These are phyloP conservation scores for Porites australiensis DNA, from an alignment of 64 coral and sea anemone genomes.

Conservation along the genomic window DNA sequence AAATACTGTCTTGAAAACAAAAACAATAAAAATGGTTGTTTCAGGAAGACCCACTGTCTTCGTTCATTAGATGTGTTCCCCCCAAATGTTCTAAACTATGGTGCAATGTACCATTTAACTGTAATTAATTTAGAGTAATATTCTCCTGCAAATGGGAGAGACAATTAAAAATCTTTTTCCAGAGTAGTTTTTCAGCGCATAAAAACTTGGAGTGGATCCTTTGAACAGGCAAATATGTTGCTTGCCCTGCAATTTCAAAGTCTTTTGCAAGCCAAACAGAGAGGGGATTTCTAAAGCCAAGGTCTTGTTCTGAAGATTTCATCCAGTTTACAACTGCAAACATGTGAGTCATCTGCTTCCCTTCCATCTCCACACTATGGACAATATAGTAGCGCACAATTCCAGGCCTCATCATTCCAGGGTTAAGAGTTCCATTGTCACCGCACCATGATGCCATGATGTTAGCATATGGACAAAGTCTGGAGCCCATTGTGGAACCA, in stretches of 20 bases:
- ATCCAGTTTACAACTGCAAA: slow-evolving; percentile 78
- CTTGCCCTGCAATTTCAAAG: slow-evolving; percentile 28
- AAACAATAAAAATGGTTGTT: too few relatives aligned
- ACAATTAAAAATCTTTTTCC: slow-evolving; percentile 52
- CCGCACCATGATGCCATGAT: too few relatives aligned
- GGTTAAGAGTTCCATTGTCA: too few relatives aligned
- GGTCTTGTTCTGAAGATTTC: slow-evolving; percentile 36
- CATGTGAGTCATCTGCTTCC: slow-evolving; percentile 39
- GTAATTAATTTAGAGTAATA: slow-evolving; percentile 71
- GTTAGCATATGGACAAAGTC: slow-evolving; percentile 49
- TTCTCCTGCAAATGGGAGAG: slow-evolving; percentile 62
- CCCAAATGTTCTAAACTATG: too few relatives aligned
- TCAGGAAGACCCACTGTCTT: too few relatives aligned
- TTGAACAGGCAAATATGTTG: slow-evolving; percentile 62
- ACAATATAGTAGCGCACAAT: slow-evolving; percentile 47
- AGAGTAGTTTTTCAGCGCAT: slow-evolving; percentile 40
- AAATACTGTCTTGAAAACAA: too few relatives aligned
- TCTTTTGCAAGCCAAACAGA: slow-evolving; percentile 42
- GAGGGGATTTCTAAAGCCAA: slow-evolving; percentile 71
- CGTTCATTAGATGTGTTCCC: too few relatives aligned
- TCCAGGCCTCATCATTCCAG: slow-evolving; percentile 60
- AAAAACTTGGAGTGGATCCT: slow-evolving; percentile 54
- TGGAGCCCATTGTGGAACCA: slow-evolving; percentile 62
- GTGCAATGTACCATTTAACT: too few relatives aligned
- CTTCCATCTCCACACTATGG: slow-evolving; percentile 57